Conservation (phyloP, 2,888 invertebrate species). For the Drosophila melanosoma region DNA sequence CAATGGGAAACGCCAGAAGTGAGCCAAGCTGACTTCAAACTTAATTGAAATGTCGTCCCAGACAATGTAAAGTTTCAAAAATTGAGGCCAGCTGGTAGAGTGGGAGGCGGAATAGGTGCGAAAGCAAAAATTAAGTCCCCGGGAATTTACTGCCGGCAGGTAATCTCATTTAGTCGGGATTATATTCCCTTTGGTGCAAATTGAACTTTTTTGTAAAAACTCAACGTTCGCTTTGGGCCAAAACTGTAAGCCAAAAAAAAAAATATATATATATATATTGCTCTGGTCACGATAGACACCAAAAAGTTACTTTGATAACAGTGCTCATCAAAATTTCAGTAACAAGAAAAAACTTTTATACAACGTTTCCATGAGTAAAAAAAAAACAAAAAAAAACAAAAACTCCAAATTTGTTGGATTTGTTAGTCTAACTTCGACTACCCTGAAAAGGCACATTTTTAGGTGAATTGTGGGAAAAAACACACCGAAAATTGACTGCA, state of each 20-base stretch:
- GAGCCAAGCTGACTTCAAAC: slow-evolving; percentile 37
- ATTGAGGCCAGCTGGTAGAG: slow-evolving; percentile 8
- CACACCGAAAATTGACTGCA: slow-evolving; percentile 2
- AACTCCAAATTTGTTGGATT: slow-evolving; percentile 42
- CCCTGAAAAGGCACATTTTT: slow-evolving; percentile 16
- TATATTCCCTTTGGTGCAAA: slow-evolving; percentile 58
- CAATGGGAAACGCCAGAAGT: neutral
- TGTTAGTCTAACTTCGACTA: neutral
- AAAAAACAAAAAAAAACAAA: neutral
- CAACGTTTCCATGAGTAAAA: slow-evolving; percentile 44
- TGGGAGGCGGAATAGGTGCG: slow-evolving; percentile 51
- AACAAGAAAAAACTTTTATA: slow-evolving; percentile 78
- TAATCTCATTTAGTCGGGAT: slow-evolving; percentile 73
- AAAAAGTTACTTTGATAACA: slow-evolving; percentile 67
- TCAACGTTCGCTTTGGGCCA: neutral
- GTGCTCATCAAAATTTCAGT: slow-evolving; percentile 73
- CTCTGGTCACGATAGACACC: slow-evolving; percentile 20
- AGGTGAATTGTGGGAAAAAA: neutral
- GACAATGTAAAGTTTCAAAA: slow-evolving; percentile 62
- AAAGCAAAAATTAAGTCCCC: slow-evolving; percentile 64
- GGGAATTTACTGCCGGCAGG: slow-evolving; percentile 70
- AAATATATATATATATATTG: slow-evolving; percentile 18
- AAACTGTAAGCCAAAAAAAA: slow-evolving; percentile 14
- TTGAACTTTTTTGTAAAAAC: slow-evolving; percentile 54
- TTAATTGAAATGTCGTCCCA: slow-evolving; percentile 73